Conservation (phyloP, 2,888 invertebrate species). For the Polyommatus icarus region DNA sequence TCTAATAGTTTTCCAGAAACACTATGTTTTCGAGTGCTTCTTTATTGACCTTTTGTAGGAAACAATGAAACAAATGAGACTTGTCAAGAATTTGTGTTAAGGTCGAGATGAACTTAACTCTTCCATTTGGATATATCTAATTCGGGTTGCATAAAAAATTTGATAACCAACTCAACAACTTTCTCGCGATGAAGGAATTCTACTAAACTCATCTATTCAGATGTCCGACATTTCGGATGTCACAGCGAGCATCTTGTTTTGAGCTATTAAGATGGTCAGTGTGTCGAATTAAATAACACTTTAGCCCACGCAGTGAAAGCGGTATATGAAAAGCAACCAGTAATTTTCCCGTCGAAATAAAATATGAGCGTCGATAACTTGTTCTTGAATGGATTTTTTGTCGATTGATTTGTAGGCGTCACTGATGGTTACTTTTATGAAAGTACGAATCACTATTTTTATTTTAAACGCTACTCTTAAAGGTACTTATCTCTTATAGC, state of each 20-base stretch:
- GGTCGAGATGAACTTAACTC: not conserved
- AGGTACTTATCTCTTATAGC: not conserved
- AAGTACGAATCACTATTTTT: not conserved
- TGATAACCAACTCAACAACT: constrained; percentile 53
- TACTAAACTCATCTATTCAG: constrained; percentile 46
- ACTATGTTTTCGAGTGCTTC: not conserved
- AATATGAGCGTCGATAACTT: constrained; percentile 41
- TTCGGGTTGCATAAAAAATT: constrained; percentile 1
- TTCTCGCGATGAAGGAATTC: constrained; percentile 60
- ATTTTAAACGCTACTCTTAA: not conserved
- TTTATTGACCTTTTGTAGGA: not conserved
- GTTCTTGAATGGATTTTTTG: constrained; percentile 18
- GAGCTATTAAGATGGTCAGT: constrained; percentile 56
- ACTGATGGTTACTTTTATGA: not conserved
- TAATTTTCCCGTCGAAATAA: constrained; percentile 51
- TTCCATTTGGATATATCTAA: not conserved
- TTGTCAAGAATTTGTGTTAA: not conserved
- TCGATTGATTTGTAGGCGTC: not conserved
- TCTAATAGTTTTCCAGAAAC: not conserved
- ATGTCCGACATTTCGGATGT: constrained; percentile 47
- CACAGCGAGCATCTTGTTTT: constrained; percentile 50
- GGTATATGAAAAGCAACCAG: constrained; percentile 51
- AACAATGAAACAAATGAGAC: not conserved
- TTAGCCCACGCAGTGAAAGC: constrained; percentile 66
- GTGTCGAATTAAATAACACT: constrained; percentile 67